Evolutionary conservation across 2,888 invertebrate genomes (phyloP), one percentile per base, ranked within the genome.

Genomic region (Pseudococcus longispinus): DNA sequence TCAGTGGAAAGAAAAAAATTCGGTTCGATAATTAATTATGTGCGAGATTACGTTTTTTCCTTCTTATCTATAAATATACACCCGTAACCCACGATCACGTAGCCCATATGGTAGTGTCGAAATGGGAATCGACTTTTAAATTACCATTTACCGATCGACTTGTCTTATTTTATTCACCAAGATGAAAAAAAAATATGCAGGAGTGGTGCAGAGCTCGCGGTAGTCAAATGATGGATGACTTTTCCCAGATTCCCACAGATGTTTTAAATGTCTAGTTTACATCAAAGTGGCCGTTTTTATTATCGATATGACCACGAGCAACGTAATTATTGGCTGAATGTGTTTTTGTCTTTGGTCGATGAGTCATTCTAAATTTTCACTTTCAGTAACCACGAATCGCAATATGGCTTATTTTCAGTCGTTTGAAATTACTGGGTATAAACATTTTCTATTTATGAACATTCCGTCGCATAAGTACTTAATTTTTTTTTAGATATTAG

Each of bases 21-120:
- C 60, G 23, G 9, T 60, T 60, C 60, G 60, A 60, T 60, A 60
- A 60, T 60, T 60, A 60, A 60, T 60, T 60, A 60, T 60, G 60
- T 60, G 60, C 60, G 20, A 60, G 60, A 60, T 60, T 60, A 23
- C 11, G 6, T 60, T 60, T 60, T 60, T 23, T 60, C 6, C 51
- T n/a, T n/a, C n/a, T 51, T 51, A 51, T 51, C 51, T 60, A 23
- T 60, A 60, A 60, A 60, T 60, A n/a, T 55, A 55, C 6, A n/a
- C 6, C 15, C 15, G 55, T 55, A 37, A 37, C 37, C 4, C 37
- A 37, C 37, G 37, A 9, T 9, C 37, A 23, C 60, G 23, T 60
- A 11, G 13, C 8, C 60, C 60, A 60, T 13, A 60, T 60, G 60
- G 23, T 11, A 11, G 15, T 60, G 23, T 51, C 23, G 23, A 60